phyloP scores from a whole-genome alignment of 2,797 vertebrate genomes.

The Ambastaia sidthimunki region DNA sequence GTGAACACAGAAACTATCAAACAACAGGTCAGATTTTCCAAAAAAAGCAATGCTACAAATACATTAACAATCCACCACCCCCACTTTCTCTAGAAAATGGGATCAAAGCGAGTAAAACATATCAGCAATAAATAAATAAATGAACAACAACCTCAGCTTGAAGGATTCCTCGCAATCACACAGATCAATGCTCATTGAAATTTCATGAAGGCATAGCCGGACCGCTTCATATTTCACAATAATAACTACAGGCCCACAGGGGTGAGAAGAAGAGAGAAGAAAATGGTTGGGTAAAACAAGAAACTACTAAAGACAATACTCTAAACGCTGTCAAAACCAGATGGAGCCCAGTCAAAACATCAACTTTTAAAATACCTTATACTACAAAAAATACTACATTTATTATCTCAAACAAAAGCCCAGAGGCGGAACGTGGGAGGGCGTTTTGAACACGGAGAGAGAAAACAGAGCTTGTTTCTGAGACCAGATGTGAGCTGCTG shows the following conservation, averaged over 20 bases:
- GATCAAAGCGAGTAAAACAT: constrained; percentile 57
- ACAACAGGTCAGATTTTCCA: constrained; percentile 13
- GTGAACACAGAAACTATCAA: constrained; percentile 41
- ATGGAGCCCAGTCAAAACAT: constrained; percentile 37
- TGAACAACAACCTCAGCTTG: constrained; percentile 58
- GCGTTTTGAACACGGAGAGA: constrained; percentile 1
- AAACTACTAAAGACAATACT: constrained; percentile 43
- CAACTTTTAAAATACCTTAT: constrained; percentile 35
- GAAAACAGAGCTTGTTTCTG: constrained; percentile 11
- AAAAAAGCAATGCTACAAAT: constrained; percentile 63
- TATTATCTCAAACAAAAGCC: constrained; percentile 31
- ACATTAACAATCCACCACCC: constrained; percentile 78
- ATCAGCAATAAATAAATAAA: constrained; percentile 68
- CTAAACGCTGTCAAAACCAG: constrained; percentile 35
- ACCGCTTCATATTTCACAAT: constrained; percentile 84
- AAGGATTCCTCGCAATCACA: constrained; percentile 75
- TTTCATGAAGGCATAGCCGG: constrained; percentile 83
- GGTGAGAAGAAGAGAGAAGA: constrained; percentile 54
- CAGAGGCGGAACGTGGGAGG: constrained; percentile 25
- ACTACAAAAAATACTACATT: constrained; percentile 18
- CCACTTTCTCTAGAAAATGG: constrained; percentile 70
- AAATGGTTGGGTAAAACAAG: constrained; percentile 64
- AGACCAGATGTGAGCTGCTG: constrained; percentile 39
- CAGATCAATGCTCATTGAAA: constrained; percentile 87
- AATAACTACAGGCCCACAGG: constrained; percentile 66